phyloP scores from a whole-genome alignment of 2,888 invertebrate species.

The Agriotes lineatus region DNA sequence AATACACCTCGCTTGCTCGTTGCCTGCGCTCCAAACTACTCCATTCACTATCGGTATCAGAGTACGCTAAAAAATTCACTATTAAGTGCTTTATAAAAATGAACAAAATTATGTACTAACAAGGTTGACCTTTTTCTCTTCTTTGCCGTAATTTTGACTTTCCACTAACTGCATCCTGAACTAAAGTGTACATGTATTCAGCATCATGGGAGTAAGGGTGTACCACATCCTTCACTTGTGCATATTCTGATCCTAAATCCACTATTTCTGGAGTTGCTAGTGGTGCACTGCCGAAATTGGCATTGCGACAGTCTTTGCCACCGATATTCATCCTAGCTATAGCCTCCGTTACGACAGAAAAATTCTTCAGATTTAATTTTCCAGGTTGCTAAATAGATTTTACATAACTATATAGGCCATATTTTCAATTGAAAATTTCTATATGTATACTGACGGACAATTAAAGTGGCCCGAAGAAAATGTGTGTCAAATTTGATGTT shows the following conservation, averaged over 20 bases:
- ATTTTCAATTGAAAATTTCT: no score
- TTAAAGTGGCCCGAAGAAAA: no score
- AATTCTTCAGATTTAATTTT: constrained; percentile 90
- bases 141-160: constrained; percentile 73
- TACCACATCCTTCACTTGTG: constrained; percentile 71
- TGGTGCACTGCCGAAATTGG: constrained; percentile 76
- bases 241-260: constrained; percentile 81
- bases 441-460: no score
- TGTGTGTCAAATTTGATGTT: no score
- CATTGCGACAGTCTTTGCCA: constrained; percentile 67
- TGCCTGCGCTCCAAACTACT: constrained; percentile 75
- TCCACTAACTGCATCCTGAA: constrained; percentile 74
- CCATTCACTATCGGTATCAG: constrained; percentile 92
- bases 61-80: constrained; percentile 73
- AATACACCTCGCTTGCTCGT: constrained; percentile 72
- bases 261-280: constrained; percentile 83
- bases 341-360: constrained; percentile 89
- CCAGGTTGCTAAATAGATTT: constrained; percentile 82
- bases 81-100: neutral
- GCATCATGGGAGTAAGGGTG: constrained; percentile 67
- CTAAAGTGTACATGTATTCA: constrained; percentile 77
- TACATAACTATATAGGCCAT: no score
- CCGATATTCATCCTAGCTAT: constrained; percentile 79
- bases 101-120: no score
- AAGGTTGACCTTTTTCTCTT: constrained; percentile 75